These are phyloP conservation scores for Machaerirhynchus nigripectus DNA, from an alignment of 2,113 vertebrate genomes.

Conservation along the genomic window DNA sequence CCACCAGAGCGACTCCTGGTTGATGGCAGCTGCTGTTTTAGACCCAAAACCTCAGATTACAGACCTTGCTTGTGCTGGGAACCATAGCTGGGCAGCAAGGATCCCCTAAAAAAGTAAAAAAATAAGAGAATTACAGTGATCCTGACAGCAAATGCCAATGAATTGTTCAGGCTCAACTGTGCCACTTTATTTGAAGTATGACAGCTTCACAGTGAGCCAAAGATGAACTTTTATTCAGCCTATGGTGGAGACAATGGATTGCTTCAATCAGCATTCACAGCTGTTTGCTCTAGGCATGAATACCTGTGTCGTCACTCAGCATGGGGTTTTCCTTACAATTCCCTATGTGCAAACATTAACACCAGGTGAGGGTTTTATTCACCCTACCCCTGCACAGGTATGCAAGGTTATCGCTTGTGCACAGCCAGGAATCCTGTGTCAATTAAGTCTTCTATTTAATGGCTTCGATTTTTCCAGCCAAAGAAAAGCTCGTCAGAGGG, in stretches of 20 bases:
- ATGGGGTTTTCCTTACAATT: not conserved
- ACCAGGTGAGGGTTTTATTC: not conserved
- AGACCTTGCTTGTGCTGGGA: not conserved
- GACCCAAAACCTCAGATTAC: not conserved
- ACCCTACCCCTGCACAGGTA: accelerated
- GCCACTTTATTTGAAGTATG: not conserved
- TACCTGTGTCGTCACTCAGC: not conserved
- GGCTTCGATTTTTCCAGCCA: not conserved
- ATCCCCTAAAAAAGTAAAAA: not conserved
- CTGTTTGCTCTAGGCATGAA: not conserved
- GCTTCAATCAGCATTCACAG: not conserved
- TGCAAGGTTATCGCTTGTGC: accelerated
- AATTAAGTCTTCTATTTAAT: accelerated
- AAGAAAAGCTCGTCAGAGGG: not conserved
- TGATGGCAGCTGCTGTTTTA: not conserved
- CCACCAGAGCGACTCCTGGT: accelerated
- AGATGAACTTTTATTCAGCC: not conserved
- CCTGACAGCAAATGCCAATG: not conserved
- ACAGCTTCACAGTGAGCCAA: not conserved
- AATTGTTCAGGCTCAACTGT: not conserved
- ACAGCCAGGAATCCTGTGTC: not conserved
- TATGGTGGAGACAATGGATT: not conserved
- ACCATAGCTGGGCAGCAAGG: not conserved
- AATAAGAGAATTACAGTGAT: not conserved
- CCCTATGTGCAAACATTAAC: not conserved